Percentiles rank a stretch among this genome's conserved stretches.
Evolutionary conservation across 2,113 vertebrate species (phyloP).

Genomic region (Corythornis vintsioides): DNA sequence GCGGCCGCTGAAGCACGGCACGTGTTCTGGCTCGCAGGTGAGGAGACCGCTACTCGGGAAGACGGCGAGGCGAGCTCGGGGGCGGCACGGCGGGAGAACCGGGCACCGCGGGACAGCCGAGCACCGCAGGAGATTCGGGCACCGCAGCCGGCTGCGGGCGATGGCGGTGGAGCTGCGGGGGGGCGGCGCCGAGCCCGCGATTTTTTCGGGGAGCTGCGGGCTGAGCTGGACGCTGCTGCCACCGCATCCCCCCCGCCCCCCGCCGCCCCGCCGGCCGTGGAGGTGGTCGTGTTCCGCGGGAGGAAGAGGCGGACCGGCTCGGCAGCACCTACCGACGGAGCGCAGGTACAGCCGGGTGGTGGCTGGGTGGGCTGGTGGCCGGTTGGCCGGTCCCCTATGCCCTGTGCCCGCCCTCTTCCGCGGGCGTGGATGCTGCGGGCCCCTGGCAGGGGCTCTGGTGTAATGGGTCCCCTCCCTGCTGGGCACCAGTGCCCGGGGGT

Average conservation of each 20-base stretch:
- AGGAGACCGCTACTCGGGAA: not conserved
- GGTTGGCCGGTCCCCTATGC: not conserved
- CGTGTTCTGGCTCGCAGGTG: not conserved
- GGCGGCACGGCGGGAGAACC: too few species aligned
- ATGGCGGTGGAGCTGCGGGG: not conserved
- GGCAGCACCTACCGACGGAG: not conserved
- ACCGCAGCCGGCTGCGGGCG: not conserved
- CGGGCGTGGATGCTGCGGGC: too few species aligned
- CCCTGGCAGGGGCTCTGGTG: rapidly evolving
- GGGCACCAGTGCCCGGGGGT: rapidly evolving
- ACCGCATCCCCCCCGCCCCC: not conserved
- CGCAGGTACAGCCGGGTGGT: not conserved
- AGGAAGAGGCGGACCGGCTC: not conserved
- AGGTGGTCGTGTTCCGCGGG: conserved; percentile 38
- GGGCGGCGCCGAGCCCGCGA: not conserved
- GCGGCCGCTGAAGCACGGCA: not conserved
- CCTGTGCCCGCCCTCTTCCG: too few species aligned
- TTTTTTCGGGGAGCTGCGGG: conserved; percentile 27
- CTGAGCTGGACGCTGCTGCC: not conserved
- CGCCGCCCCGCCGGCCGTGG: not conserved
- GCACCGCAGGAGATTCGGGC: not conserved
- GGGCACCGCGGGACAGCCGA: too few species aligned
- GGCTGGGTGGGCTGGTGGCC: too few species aligned
- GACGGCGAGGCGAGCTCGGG: not conserved
- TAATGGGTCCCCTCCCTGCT: too few species aligned